phyloP scores from a whole-genome alignment of 2,888 invertebrate genomes.

The Oligia fasciuncula region DNA sequence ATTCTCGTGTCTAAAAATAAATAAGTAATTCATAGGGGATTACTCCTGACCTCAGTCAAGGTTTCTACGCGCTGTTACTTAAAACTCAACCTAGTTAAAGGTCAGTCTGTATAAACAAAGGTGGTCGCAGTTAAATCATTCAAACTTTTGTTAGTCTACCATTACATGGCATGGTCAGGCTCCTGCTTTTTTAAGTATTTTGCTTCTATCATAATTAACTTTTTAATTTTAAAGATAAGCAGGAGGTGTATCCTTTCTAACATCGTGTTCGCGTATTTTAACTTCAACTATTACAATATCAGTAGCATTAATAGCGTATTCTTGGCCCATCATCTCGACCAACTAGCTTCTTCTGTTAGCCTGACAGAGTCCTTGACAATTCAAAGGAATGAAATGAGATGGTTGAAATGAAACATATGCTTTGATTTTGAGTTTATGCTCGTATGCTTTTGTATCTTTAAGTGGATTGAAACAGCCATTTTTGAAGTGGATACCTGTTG shows the following conservation, averaged over 20 bases:
- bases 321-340: background rate
- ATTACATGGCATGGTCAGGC: background rate
- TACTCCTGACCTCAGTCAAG: constrained; percentile 56
- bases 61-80: constrained; percentile 23
- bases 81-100: constrained; percentile 9
- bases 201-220: background rate
- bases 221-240: background rate
- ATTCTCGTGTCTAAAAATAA: constrained; percentile 32
- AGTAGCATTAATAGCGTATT: background rate
- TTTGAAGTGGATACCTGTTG: background rate
- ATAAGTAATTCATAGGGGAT: constrained; percentile 46
- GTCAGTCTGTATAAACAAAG: constrained; percentile 20
- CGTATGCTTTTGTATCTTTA: background rate
- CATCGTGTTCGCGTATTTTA: background rate
- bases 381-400: background rate
- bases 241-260: background rate
- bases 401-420: background rate
- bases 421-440: background rate
- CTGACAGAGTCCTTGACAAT: background rate
- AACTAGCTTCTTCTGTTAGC: background rate
- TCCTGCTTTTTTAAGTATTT: background rate
- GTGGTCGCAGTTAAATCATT: background rate
- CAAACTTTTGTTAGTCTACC: background rate
- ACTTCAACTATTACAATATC: background rate
- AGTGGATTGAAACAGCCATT: too few species aligned